A percentile compares a stretch with the other conserved stretches of the same genome.
These are phyloP conservation scores for Apolygus lucorum DNA, from an alignment of 1,140 invertebrate species.

Conservation along the genomic window DNA sequence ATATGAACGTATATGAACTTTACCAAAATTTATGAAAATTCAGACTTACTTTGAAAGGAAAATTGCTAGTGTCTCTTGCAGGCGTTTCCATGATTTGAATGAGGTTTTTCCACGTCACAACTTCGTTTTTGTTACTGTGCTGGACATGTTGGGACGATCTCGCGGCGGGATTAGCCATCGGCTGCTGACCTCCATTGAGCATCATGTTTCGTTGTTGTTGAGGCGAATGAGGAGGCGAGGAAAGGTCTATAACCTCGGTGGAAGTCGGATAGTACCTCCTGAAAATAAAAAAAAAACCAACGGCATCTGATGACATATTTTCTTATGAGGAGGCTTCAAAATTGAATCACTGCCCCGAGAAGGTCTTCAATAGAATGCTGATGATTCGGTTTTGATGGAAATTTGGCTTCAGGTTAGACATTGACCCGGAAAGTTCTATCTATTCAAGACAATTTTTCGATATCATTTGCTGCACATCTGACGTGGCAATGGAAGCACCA, in stretches of 20 bases:
- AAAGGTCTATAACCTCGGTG: constrained; percentile 36
- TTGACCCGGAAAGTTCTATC: too few relatives aligned
- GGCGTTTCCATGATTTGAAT: constrained; percentile 53
- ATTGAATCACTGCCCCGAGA: too few relatives aligned
- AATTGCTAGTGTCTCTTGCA: constrained; percentile 47
- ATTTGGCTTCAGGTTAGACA: too few relatives aligned
- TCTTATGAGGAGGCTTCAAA: too few relatives aligned
- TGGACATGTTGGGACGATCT: not conserved
- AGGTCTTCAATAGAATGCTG: too few relatives aligned
- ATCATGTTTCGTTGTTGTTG: constrained; percentile 29
- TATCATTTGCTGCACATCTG: too few relatives aligned
- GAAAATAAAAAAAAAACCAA: not conserved
- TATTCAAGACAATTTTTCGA: too few relatives aligned
- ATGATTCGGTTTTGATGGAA: too few relatives aligned
- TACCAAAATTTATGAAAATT: too few relatives aligned
- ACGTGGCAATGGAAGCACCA: too few relatives aligned
- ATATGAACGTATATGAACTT: too few relatives aligned
- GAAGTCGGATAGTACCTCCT: constrained; percentile 24
- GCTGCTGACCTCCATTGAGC: constrained; percentile 24
- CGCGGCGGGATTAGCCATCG: not conserved
- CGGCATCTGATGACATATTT: too few relatives aligned
- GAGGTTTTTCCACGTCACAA: constrained; percentile 46
- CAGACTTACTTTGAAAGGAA: constrained; percentile 50
- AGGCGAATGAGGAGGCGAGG: constrained; percentile 36
- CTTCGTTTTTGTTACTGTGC: constrained; percentile 9